Base-by-base conservation (phyloP, 2,888 invertebrate species). In the Bellardia bayeri region DNA sequence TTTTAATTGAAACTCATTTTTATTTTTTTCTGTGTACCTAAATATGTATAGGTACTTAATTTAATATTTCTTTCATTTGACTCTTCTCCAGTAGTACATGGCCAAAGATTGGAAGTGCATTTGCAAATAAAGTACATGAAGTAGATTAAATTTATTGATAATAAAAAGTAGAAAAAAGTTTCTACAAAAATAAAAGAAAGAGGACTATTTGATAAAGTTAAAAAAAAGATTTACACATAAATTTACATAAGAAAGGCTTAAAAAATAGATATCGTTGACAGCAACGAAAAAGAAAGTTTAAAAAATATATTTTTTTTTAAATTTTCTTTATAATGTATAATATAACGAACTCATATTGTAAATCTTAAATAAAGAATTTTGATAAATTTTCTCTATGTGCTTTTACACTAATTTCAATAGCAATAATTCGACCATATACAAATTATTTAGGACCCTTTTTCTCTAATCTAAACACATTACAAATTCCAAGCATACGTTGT, bases 131-230 rank as follows among this genome's bases (percentile, higher is more conserved):
- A 82, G 30, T 64, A 33, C 63, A 76, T 76, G 58, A 71, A 76
- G 61, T 49, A 71, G 80, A 83, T 76, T 64, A 82, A 69, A 71
- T 80, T 83, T 83, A 81, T 81, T 83, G 80, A 86, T 86, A 76
- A 54, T 56, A 74, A 54, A 56, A 56, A 14, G n/a, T 14, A 56
- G n/a, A 54, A 30, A 16, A 56, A 79, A 40, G 14, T 45, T 82
- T 56, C 45, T 56, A n/a, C 16, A 58, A 71, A 75, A 11, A 14
- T 51, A 23, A 13, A 72, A 13, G 3, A 40, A 80, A 72, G 54
- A 63, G 30, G 13, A n/a, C n/a, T 42, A 45, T 40, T 51, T 51
- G 7, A 42, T 68, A 56, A 30, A 33, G 63, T 68, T 71, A 40
- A 69, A 51, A 23, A n/a, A 58, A 61, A 49, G 14, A n/a, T 9